These are phyloP conservation scores for Timandra comae DNA, from an alignment of 2,888 invertebrate genomes.

Conservation along the genomic window DNA sequence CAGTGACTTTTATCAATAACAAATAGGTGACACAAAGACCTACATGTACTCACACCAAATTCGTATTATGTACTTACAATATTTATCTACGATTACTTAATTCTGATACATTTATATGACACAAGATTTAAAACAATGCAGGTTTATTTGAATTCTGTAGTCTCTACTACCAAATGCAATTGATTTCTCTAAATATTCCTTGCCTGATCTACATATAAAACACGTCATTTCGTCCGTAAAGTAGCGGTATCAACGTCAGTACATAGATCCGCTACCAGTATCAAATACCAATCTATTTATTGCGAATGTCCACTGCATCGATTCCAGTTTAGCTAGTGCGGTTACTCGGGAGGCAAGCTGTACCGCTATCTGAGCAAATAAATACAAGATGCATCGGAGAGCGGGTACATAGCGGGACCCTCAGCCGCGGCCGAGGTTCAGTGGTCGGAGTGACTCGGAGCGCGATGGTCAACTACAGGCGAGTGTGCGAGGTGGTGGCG, in stretches of 20 bases:
- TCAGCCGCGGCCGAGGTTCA: slow-evolving; percentile 45
- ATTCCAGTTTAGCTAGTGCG: slow-evolving; percentile 63
- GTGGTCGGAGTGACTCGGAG: slow-evolving; percentile 45
- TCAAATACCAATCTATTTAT: slow-evolving; percentile 31
- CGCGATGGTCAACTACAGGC: slow-evolving; percentile 73
- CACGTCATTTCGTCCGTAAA: too few species aligned
- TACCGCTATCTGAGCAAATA: slow-evolving; percentile 74
- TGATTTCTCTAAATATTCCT: too few species aligned
- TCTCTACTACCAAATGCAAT: too few species aligned
- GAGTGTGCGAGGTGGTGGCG: slow-evolving; percentile 54
- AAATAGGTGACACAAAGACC: too few species aligned
- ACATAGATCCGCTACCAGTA: background rate
- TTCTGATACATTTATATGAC: too few species aligned
- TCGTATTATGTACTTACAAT: too few species aligned
- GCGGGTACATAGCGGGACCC: slow-evolving; percentile 59
- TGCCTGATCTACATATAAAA: too few species aligned
- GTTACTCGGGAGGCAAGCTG: slow-evolving; percentile 44
- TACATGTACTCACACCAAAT: too few species aligned
- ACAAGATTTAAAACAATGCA: too few species aligned
- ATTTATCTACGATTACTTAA: too few species aligned
- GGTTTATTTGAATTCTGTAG: too few species aligned
- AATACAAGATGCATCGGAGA: slow-evolving; percentile 72
- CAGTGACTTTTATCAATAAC: too few species aligned
- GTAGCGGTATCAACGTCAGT: background rate
- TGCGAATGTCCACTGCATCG: slow-evolving; percentile 44